Conservation (phyloP, 2,797 vertebrate species). For the Acanthurus tractus region DNA sequence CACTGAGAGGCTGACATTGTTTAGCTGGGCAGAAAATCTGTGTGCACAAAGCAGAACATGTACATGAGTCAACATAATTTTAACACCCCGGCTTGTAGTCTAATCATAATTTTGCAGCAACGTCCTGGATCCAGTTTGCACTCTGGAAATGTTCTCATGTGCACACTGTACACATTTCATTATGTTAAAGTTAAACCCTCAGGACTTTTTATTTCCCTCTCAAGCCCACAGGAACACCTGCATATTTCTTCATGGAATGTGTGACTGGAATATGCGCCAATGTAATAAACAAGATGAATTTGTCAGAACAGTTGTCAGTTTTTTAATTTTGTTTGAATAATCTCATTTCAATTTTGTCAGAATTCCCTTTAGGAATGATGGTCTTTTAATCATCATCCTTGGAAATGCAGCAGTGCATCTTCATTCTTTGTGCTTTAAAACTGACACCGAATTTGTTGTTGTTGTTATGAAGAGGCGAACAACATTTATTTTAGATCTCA, state of each 20-base stretch:
- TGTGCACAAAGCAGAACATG: slow-evolving; percentile 50
- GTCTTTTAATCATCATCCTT: slow-evolving; percentile 1
- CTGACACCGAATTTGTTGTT: not conserved
- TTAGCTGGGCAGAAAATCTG: slow-evolving; percentile 48
- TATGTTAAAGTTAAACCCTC: slow-evolving; percentile 59
- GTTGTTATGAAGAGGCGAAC: slow-evolving; percentile 21
- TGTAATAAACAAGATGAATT: slow-evolving; percentile 74
- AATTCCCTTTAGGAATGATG: not conserved
- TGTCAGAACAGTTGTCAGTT: slow-evolving; percentile 47
- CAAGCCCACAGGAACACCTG: slow-evolving; percentile 30
- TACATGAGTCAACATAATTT: slow-evolving; percentile 24
- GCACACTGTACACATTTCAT: slow-evolving; percentile 46
- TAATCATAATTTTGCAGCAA: slow-evolving; percentile 12
- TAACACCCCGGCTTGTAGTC: slow-evolving; percentile 18
- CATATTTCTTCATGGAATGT: slow-evolving; percentile 53
- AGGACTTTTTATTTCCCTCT: slow-evolving; percentile 48
- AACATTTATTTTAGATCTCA: not conserved
- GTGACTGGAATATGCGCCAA: slow-evolving; percentile 40
- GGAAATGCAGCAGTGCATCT: not conserved
- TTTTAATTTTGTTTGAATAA: slow-evolving; percentile 2
- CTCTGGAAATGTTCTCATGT: slow-evolving; percentile 34
- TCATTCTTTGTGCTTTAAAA: not conserved
- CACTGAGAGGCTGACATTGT: slow-evolving; percentile 43
- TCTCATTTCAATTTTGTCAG: not conserved
- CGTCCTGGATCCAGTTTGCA: slow-evolving; percentile 12